These are phyloP conservation scores for Neoitamus cyanurus DNA, from an alignment of 2,888 invertebrate species.

Conservation along the genomic window DNA sequence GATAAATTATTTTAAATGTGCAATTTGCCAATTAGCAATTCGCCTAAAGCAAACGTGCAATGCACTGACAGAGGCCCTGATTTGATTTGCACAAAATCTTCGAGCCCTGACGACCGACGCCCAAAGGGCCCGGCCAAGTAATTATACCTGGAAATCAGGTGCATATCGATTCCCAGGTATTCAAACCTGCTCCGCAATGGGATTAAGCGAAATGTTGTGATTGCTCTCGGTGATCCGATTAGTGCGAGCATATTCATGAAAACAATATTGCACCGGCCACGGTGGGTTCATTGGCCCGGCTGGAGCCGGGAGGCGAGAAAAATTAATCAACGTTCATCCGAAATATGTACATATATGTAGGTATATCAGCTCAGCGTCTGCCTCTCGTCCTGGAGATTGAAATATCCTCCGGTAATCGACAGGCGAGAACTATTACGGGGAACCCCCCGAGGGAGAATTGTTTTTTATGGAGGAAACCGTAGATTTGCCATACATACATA, in stretches of 20 bases:
- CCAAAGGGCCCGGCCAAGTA: not conserved
- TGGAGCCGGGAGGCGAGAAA: not conserved
- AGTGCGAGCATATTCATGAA: not conserved
- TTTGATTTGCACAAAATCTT: not conserved
- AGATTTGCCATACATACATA: slow-evolving; percentile 37
- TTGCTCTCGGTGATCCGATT: slow-evolving; percentile 4
- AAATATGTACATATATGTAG: not conserved
- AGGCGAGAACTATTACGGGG: slow-evolving; percentile 11
- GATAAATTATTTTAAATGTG: slow-evolving; percentile 9
- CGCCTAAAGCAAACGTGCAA: not conserved
- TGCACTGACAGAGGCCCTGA: not conserved
- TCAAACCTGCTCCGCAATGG: not conserved
- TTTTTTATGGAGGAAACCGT: slow-evolving; percentile 30
- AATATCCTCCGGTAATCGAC: slow-evolving; percentile 19
- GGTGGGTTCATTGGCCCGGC: not conserved
- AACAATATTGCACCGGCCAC: slow-evolving; percentile 6
- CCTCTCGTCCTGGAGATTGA: not conserved
- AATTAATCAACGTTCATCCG: not conserved
- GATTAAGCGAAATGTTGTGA: not conserved
- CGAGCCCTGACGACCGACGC: not conserved
- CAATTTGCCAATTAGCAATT: slow-evolving; percentile 16
- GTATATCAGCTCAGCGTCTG: not conserved
- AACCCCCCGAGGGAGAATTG: slow-evolving; percentile 21
- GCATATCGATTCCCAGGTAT: slow-evolving; percentile 10
- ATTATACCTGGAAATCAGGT: not conserved